Percentiles rank a stretch among this genome's conserved stretches.
phyloP scores from a whole-genome alignment of 2,113 vertebrate species.

The Poeciliopsis prolifica region DNA sequence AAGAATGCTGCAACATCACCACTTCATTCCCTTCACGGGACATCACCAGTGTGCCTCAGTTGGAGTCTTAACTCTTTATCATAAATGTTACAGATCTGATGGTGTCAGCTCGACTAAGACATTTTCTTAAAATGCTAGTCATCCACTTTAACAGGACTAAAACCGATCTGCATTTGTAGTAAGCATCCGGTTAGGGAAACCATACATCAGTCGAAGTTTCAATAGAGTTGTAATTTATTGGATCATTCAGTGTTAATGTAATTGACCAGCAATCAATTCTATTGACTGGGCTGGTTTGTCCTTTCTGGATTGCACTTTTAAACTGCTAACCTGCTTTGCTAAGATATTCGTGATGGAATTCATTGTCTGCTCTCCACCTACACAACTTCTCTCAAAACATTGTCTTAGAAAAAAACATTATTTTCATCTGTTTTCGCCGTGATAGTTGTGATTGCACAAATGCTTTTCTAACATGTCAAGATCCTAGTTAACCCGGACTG shows the following conservation, averaged over 20 bases:
- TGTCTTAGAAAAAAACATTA: not conserved
- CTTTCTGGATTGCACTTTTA: not conserved
- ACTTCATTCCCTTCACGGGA: conserved; percentile 11
- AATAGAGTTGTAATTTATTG: conserved; percentile 7
- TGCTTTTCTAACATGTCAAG: not conserved
- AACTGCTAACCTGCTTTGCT: not conserved
- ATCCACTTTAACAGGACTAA: conserved; percentile 5
- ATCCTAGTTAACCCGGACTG: conserved; percentile 3
- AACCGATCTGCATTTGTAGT: not conserved
- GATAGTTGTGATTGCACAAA: not conserved
- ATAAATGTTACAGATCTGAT: not conserved
- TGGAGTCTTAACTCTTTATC: conserved; percentile 26
- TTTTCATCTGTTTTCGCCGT: not conserved
- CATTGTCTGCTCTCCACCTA: not conserved
- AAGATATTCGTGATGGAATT: not conserved
- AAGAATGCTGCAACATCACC: not conserved
- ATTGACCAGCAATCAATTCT: conserved; percentile 13
- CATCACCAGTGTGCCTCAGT: conserved; percentile 62
- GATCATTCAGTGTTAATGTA: conserved; percentile 11
- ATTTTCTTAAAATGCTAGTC: not conserved
- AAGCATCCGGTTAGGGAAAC: not conserved
- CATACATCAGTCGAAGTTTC: not conserved
- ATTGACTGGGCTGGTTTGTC: not conserved
- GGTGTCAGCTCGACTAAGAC: not conserved
- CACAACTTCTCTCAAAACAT: too few species aligned